phyloP scores from a whole-genome alignment of 2,888 invertebrate species.

The Caenorhabditis plicata region DNA sequence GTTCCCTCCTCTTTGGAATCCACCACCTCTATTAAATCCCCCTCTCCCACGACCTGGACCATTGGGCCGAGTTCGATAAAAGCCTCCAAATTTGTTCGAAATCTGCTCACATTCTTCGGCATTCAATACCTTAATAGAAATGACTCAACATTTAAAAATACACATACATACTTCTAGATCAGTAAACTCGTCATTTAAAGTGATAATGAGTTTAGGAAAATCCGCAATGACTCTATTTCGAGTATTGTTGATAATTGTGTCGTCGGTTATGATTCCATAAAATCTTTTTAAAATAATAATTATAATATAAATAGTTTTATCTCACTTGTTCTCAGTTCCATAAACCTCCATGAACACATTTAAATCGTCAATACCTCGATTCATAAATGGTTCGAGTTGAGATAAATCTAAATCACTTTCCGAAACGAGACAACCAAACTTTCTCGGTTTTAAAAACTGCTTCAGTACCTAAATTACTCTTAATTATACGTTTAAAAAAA shows the following conservation, averaged over 20 bases:
- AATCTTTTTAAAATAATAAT: no score
- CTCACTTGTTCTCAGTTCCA: constrained; percentile 20
- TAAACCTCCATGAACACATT: constrained; percentile 56
- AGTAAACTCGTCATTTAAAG: constrained; percentile 33
- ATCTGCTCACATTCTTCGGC: constrained; percentile 20
- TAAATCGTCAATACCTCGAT: constrained; percentile 43
- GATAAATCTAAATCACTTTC: constrained; percentile 50
- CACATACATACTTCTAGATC: constrained; percentile 3
- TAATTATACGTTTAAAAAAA: constrained; percentile 11
- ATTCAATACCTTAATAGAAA: constrained; percentile 16
- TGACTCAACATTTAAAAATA: background rate
- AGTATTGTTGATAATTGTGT: constrained; percentile 53
- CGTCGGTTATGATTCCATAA: constrained; percentile 50
- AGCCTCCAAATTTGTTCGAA: constrained; percentile 20
- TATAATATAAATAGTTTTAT: no score
- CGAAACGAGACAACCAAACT: constrained; percentile 55
- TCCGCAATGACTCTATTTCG: constrained; percentile 55
- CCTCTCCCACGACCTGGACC: constrained; percentile 19
- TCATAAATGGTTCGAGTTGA: constrained; percentile 52
- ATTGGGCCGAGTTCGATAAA: constrained; percentile 29
- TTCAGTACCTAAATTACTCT: constrained; percentile 35
- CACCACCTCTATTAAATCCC: constrained; percentile 26
- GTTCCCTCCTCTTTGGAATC: constrained; percentile 12
- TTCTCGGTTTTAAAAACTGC: constrained; percentile 48
- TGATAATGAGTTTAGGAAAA: constrained; percentile 50